These are phyloP conservation scores for Melieria crassipennis DNA, from an alignment of 2,888 invertebrate genomes.

Conservation along the genomic window DNA sequence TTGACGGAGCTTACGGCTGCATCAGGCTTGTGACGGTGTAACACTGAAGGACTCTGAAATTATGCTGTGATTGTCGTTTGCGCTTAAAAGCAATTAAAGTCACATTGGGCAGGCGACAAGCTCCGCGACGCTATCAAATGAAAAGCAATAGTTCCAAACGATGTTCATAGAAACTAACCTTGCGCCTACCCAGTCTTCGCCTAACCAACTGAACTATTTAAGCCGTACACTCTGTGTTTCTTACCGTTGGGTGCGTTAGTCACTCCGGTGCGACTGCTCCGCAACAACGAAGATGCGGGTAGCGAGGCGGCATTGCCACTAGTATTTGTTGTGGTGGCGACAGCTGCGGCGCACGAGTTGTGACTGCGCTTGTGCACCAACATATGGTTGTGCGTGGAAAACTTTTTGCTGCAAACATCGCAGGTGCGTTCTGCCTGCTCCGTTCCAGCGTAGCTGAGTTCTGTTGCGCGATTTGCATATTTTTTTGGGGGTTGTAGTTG, in stretches of 20 bases:
- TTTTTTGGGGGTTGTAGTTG: constrained; percentile 38
- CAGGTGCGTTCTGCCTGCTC: constrained; percentile 5
- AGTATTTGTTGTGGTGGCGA: too few relatives aligned
- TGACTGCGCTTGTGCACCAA: constrained; percentile 40
- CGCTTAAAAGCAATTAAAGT: too few relatives aligned
- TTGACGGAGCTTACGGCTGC: constrained; percentile 23
- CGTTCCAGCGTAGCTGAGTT: background rate
- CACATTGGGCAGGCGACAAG: too few relatives aligned
- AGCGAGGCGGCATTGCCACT: constrained; percentile 4
- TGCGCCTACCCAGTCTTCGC: too few relatives aligned
- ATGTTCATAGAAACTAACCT: too few relatives aligned
- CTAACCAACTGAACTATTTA: too few relatives aligned
- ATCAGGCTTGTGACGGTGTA: constrained; percentile 36
- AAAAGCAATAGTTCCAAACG: too few relatives aligned
- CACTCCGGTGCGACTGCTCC: background rate
- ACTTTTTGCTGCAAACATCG: constrained; percentile 38
- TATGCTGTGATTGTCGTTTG: too few relatives aligned
- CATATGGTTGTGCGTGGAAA: constrained; percentile 30
- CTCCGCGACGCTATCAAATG: too few relatives aligned
- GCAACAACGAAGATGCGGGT: constrained; percentile 11
- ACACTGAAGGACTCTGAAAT: constrained; percentile 11
- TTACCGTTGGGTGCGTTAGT: too few relatives aligned
- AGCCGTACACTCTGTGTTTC: too few relatives aligned
- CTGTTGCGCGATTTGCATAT: constrained; percentile 3
- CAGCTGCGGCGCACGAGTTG: background rate